Evolutionary conservation across 2,888 invertebrate species (phyloP).

Genomic region (Tipula unca): DNA sequence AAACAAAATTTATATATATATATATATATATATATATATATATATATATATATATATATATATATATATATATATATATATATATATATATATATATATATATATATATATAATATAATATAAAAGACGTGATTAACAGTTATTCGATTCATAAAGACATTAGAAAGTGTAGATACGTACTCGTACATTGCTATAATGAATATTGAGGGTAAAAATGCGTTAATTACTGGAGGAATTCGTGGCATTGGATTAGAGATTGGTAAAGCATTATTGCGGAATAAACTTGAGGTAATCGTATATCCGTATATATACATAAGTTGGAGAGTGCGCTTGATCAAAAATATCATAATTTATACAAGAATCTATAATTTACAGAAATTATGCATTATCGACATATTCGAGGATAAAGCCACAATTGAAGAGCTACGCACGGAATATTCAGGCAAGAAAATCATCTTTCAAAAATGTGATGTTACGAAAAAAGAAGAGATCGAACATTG

Average conservation of each 20-base stretch:
- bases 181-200: background rate
- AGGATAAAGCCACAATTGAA: slow-evolving; percentile 28
- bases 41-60: too few relatives aligned
- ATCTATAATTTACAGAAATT: slow-evolving; percentile 26
- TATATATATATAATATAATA: too few relatives aligned
- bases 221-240: slow-evolving; percentile 39
- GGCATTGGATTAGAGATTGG: slow-evolving; percentile 40
- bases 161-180: slow-evolving; percentile 38
- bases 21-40: too few relatives aligned
- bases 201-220: slow-evolving; percentile 35
- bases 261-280: slow-evolving; percentile 37
- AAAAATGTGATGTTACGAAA: slow-evolving; percentile 40
- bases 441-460: slow-evolving; percentile 34
- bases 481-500: slow-evolving; percentile 36
- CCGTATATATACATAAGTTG: slow-evolving; percentile 33
- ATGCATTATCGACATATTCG: slow-evolving; percentile 33
- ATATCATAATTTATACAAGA: slow-evolving; percentile 33
- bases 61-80: too few relatives aligned
- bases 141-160: slow-evolving; percentile 34
- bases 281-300: slow-evolving; percentile 36
- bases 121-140: slow-evolving; percentile 26
- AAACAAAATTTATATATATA: too few relatives aligned
- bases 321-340: slow-evolving; percentile 36
- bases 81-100: too few relatives aligned
- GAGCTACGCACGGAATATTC: slow-evolving; percentile 31